Evolutionary conservation across 2,113 vertebrate species (phyloP), one percentile per base, ranked within the genome.

Genomic region (Gambusia affinis): DNA sequence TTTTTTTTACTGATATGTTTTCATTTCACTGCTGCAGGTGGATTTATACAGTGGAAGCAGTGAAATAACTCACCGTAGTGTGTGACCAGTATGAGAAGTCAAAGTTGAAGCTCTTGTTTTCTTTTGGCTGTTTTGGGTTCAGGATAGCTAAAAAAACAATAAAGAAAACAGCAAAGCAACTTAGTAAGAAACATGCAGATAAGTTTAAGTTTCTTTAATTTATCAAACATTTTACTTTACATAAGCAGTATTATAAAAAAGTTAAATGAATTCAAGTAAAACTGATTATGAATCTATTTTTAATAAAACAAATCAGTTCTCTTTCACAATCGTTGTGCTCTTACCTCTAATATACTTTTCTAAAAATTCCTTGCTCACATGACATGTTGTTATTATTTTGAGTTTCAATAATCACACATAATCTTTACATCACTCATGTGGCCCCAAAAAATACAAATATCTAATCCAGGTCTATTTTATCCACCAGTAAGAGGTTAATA

Each of bases 81-180:
- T 99, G 98, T 29, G 98, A 99, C 98, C 98, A 99, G 93, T 99
- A 99, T 39, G 98, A 99, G 80, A 95, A 98, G 88, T 99, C 98
- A 51, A 99, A 99, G 93, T 96, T 99, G 95, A 99, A 99, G 93
- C 97, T 99, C 89, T 99, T 99, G 79, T 96, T 98, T 92, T 99
- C 98, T 94, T 99, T 99, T 3, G 98, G 98, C 73, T 97, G 97
- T 87, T 99, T 99, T 10, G 98, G 98, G 83, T 99, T 99, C 81
- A 98, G 67, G 76, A 99, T 99, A 33, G 98, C 98, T 99, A 2
- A 64, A 37, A 37, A 11, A 37, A 37, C 2, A 35, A 35, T 4
- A 30, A 35, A 35, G 11, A 11, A 89, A 89, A 89, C 73, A 89
- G 7, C 81, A 70, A 77, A 82, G 31, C 54, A 63, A 24, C 60